These are phyloP conservation scores for Bombus affinis DNA, from an alignment of 1,140 invertebrate genomes.

Conservation along the genomic window DNA sequence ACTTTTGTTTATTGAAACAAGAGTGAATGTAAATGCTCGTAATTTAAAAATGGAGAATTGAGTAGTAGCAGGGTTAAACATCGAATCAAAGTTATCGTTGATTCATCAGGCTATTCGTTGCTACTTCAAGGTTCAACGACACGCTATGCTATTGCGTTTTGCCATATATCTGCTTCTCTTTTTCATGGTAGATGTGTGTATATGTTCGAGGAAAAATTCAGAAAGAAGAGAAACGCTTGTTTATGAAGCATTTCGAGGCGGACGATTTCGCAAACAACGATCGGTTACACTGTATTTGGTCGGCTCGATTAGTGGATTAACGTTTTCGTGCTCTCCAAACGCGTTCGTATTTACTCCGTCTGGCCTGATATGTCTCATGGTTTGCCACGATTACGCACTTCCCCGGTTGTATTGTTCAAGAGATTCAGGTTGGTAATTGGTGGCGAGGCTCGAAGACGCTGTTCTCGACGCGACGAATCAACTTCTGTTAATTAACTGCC, in stretches of 20 bases:
- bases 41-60: too few relatives aligned
- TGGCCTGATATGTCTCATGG: background rate
- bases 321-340: background rate
- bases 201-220: background rate
- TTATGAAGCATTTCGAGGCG: background rate
- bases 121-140: background rate
- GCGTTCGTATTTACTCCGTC: background rate
- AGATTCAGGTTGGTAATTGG: background rate
- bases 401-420: background rate
- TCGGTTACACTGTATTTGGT: background rate
- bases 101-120: background rate
- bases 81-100: background rate
- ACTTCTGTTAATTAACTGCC: slow-evolving; percentile 29
- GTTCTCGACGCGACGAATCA: background rate
- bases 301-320: background rate
- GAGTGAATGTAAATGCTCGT: too few relatives aligned
- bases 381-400: slow-evolving; percentile 8
- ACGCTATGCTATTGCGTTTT: background rate
- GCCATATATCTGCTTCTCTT: background rate
- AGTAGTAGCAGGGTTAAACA: too few relatives aligned
- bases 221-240: background rate
- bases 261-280: background rate
- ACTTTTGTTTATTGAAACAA: too few relatives aligned
- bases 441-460: background rate
- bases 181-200: background rate